Evolutionary conservation across 2,113 vertebrate species (phyloP).

Genomic region (Lethenteron reissneri): DNA sequence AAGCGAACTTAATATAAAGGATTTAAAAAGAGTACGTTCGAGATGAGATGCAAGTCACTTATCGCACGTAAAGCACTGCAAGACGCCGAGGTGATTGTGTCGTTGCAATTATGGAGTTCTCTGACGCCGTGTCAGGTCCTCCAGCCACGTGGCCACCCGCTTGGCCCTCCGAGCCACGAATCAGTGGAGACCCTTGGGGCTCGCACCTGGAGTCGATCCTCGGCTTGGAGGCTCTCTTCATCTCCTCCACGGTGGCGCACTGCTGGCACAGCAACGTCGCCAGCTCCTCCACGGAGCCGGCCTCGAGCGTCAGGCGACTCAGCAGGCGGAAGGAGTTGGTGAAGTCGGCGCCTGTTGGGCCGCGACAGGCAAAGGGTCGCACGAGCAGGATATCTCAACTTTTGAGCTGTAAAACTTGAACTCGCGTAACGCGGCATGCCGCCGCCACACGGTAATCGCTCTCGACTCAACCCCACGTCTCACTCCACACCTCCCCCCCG

Average conservation of each 20-base stretch:
- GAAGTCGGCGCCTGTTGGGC: conserved; percentile 57
- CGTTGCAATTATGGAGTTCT: neutral
- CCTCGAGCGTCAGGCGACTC: conserved; percentile 34
- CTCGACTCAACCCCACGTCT: no score
- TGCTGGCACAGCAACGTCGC: conserved; percentile 30
- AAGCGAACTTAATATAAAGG: no score
- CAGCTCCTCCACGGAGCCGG: conserved; percentile 15
- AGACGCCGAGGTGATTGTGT: neutral
- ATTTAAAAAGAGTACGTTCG: no score
- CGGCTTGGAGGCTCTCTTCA: conserved; percentile 48
- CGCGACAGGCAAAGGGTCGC: neutral
- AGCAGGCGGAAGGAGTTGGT: conserved; percentile 67
- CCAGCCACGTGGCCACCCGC: no score
- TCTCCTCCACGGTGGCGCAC: conserved; percentile 62
- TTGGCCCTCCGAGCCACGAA: neutral
- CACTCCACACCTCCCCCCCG: neutral
- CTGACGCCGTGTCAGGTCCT: no score
- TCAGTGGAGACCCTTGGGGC: neutral
- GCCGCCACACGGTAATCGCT: no score
- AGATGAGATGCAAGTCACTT: no score
- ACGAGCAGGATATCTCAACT: neutral
- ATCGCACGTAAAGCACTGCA: no score
- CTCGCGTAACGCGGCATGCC: neutral
- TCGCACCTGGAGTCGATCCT: conserved; percentile 75
- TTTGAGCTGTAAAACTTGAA: neutral